Evolutionary conservation across 2,888 invertebrate genomes (phyloP), one percentile per base, ranked within the genome.

Genomic region (Temnothorax unifasciatus): DNA sequence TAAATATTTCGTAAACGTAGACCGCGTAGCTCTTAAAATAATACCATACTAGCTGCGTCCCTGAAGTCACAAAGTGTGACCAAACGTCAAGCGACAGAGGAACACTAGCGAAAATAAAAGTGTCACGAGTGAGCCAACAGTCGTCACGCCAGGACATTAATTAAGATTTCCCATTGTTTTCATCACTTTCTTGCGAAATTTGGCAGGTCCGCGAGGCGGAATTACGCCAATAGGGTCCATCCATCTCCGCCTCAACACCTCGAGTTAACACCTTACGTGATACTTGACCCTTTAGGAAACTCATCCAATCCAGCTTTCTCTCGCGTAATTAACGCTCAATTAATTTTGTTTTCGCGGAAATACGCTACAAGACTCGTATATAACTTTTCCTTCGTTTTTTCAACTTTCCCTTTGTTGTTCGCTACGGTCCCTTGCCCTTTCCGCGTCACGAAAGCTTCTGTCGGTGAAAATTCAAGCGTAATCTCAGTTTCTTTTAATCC

Each of bases 51-150:
- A n/a, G 74, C 64, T 91, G 90, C 92, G 91, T 90, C 91, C 91
- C 92, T 91, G 92, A 68, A 91, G 41, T 87, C 88, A 88, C 82
- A 25, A 77, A 88, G 90, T 92, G 92, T 93, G 90, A 92, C 92
- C 87, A 86, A 87, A 90, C 89, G 86, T 90, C 88, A 90, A 86
- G 88, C 74, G 83, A 79, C n/a, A 44, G 25, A 81, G 2, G 84
- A 44, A 64, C 47, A 68, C 79, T 76, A 90, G 92, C 91, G 93
- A 93, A 93, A 93, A 93, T 89, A 91, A 92, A 89, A 93, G 92
- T 93, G 91, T 91, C 91, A 86, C 91, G 87, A 88, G 84, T 88
- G 91, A 89, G 88, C 85, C 90, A 91, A 90, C 85, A 13, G 47
- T 76, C 50, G 63, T 82, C 79, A 61, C 73, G 73, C 73, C 59